Percentiles rank a stretch among this genome's conserved stretches.
These are phyloP conservation scores for Nicator chloris DNA, from an alignment of 2,113 vertebrate genomes.

Conservation along the genomic window DNA sequence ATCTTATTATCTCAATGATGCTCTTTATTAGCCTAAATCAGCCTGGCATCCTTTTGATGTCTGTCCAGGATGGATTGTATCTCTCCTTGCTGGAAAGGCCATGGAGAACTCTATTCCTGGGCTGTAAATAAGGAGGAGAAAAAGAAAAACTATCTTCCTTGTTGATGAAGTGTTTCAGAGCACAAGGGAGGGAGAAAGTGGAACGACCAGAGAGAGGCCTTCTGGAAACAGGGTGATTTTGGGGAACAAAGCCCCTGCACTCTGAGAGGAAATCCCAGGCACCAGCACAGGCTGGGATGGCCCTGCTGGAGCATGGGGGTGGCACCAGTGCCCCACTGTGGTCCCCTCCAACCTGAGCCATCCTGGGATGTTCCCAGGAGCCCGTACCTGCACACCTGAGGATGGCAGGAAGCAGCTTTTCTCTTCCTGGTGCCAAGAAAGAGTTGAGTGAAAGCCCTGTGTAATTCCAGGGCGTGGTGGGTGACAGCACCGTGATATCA, in stretches of 20 bases:
- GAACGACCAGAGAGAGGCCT: background rate
- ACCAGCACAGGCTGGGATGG: background rate
- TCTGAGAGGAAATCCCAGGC: background rate
- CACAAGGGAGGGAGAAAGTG: background rate
- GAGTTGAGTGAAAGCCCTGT: background rate
- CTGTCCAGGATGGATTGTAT: constrained; percentile 15
- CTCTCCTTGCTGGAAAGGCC: background rate
- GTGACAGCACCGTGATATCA: constrained; percentile 24
- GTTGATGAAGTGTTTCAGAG: background rate
- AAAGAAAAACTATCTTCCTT: background rate
- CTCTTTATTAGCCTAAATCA: constrained; percentile 44
- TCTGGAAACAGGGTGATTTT: background rate
- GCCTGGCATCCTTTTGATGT: constrained; percentile 42
- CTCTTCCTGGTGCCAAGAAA: background rate
- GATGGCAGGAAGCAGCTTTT: background rate
- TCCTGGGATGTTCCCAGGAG: background rate
- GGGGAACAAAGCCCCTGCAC: background rate
- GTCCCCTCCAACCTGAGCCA: background rate
- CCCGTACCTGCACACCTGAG: background rate
- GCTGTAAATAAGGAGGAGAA: background rate
- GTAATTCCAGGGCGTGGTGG: constrained; percentile 30
- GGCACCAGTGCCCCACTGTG: background rate
- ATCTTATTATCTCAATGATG: constrained; percentile 43
- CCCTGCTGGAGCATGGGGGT: background rate
- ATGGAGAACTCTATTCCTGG: background rate